phyloP scores from a whole-genome alignment of 2,888 invertebrate species.

The Scaptodrosophila latifasciaeformis region DNA sequence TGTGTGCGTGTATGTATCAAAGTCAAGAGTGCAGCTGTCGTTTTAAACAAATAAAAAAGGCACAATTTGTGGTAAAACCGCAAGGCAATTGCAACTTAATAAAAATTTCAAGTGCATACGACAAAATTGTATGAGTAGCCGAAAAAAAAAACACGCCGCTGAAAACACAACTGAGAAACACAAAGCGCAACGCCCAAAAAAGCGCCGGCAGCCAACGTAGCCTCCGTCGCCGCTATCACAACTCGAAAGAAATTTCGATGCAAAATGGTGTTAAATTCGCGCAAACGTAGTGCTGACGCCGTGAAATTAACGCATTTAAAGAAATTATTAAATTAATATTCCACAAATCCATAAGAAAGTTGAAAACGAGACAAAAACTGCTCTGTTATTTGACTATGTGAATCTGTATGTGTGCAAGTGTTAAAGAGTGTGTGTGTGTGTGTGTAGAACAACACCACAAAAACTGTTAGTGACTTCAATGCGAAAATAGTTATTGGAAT shows the following conservation, averaged over 20 bases:
- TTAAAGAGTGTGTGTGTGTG: no score
- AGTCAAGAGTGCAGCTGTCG: conserved; percentile 58
- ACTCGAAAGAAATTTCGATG: conserved; percentile 43
- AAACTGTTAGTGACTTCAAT: conserved; percentile 23
- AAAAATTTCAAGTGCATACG: conserved; percentile 17
- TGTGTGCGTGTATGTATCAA: conserved; percentile 42
- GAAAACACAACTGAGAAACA: conserved; percentile 11
- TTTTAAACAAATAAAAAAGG: conserved; percentile 50
- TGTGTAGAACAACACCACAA: conserved; percentile 24
- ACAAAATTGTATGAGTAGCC: conserved; percentile 5
- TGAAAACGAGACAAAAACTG: conserved; percentile 45
- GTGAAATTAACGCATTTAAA: conserved; percentile 48
- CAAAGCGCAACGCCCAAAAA: conserved; percentile 55
- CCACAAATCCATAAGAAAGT: conserved; percentile 36
- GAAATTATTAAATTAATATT: conserved; percentile 27
- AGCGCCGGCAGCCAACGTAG: conserved; percentile 52
- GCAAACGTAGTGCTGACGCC: conserved; percentile 40
- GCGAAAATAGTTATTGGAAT: conserved; percentile 31
- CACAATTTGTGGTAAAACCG: conserved; percentile 17
- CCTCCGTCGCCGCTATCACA: conserved; percentile 36
- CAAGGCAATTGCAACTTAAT: conserved; percentile 24
- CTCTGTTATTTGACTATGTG: conserved; percentile 23
- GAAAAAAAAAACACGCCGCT: conserved; percentile 8
- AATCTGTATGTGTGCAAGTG: conserved; percentile 13
- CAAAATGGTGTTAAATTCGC: conserved; percentile 38